phyloP scores from a whole-genome alignment of 1,140 invertebrate genomes.

The Alviniconcha marisindica region DNA sequence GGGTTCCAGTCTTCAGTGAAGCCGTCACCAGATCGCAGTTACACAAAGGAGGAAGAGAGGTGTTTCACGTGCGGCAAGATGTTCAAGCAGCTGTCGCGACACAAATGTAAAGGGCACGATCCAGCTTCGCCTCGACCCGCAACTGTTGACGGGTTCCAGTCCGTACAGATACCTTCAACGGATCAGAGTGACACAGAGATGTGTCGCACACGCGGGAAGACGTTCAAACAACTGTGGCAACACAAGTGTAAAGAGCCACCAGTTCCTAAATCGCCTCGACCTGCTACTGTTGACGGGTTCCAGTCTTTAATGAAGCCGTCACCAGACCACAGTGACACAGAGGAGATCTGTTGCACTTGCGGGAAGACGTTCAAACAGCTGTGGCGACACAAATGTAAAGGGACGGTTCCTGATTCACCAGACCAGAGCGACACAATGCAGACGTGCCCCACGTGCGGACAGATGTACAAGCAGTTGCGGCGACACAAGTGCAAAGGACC shows the following conservation, averaged over 20 bases:
- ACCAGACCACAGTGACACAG: background rate
- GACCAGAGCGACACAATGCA: background rate
- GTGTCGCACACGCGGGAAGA: background rate
- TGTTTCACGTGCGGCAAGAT: background rate
- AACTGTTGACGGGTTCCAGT: too few relatives aligned
- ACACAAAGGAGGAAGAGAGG: background rate
- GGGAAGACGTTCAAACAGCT: constrained; percentile 6
- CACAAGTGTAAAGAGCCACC: constrained; percentile 13
- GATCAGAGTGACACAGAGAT: background rate
- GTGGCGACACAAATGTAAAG: constrained; percentile 9
- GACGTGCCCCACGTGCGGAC: background rate
- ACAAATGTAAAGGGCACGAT: background rate
- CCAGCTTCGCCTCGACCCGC: too few relatives aligned
- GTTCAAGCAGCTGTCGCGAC: background rate
- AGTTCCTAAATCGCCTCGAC: background rate
- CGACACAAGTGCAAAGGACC: too few relatives aligned
- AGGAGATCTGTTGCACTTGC: background rate
- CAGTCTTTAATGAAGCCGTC: background rate
- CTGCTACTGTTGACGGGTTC: too few relatives aligned
- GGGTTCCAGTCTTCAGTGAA: too few relatives aligned
- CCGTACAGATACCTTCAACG: too few relatives aligned
- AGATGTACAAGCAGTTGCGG: background rate
- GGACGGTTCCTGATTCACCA: background rate
- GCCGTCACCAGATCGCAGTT: background rate
- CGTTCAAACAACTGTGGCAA: background rate